phyloP scores from a whole-genome alignment of 2,888 invertebrate genomes.

The Vandiemenella viatica region DNA sequence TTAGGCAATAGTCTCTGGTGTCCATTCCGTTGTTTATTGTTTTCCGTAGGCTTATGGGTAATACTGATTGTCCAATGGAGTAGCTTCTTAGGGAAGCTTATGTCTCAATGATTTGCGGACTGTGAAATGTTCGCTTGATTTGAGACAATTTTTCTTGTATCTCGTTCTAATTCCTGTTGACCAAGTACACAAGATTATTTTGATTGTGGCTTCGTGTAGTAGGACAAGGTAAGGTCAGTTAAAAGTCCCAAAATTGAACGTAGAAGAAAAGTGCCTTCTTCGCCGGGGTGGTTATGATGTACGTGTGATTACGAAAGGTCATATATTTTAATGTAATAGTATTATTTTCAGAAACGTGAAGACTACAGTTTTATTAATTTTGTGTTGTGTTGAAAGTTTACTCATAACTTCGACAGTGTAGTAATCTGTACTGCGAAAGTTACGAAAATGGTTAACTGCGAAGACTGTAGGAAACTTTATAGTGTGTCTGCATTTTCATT shows the following conservation, averaged over 20 bases:
- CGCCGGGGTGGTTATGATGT: slow-evolving; percentile 12
- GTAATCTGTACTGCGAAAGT: slow-evolving; percentile 12
- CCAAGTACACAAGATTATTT: background rate
- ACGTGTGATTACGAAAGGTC: slow-evolving; percentile 16
- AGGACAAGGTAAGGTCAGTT: slow-evolving; percentile 17
- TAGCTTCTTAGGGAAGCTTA: too few species aligned
- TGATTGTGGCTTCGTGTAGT: slow-evolving; percentile 13
- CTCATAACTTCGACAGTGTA: slow-evolving; percentile 13
- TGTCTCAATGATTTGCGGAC: too few species aligned
- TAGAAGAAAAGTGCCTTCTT: slow-evolving; percentile 14
- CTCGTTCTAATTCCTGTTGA: background rate
- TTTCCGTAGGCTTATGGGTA: too few species aligned
- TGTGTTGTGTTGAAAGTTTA: slow-evolving; percentile 18
- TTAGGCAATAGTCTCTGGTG: too few species aligned
- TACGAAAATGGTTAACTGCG: slow-evolving; percentile 12
- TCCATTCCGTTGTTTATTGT: too few species aligned
- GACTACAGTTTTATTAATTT: slow-evolving; percentile 17
- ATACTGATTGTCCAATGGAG: too few species aligned
- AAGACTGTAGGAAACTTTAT: slow-evolving; percentile 16
- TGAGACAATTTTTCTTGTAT: too few species aligned
- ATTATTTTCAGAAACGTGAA: slow-evolving; percentile 16
- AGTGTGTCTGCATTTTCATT: slow-evolving; percentile 16
- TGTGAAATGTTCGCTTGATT: too few species aligned
- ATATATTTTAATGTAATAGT: slow-evolving; percentile 12
- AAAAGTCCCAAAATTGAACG: slow-evolving; percentile 14